These are phyloP conservation scores for Oscheius sp. DNA, from an alignment of 2,888 invertebrate species.

Conservation along the genomic window DNA sequence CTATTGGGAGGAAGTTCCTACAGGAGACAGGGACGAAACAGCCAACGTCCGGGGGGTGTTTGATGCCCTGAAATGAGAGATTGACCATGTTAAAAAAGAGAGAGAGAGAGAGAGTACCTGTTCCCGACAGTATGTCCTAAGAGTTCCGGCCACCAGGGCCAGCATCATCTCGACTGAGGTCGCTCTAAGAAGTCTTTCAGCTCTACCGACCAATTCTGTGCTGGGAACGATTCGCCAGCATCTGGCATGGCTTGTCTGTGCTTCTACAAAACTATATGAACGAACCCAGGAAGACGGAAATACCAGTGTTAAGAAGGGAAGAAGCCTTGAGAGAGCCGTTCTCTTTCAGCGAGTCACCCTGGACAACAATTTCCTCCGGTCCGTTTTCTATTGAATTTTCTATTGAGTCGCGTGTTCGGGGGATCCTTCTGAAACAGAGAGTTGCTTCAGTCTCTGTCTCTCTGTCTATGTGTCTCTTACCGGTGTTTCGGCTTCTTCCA, in stretches of 20 bases:
- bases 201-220: slow-evolving; percentile 35
- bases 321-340: slow-evolving; percentile 20
- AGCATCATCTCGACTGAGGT: slow-evolving; percentile 47
- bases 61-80: slow-evolving; percentile 40
- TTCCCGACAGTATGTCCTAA: slow-evolving; percentile 45
- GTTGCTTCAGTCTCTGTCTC: background rate
- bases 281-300: background rate
- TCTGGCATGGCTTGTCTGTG: slow-evolving; percentile 10
- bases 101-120: slow-evolving; percentile 21
- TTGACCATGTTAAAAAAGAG: background rate
- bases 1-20: slow-evolving; percentile 36
- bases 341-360: slow-evolving; percentile 15
- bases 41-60: slow-evolving; percentile 50
- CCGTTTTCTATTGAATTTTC: slow-evolving; percentile 25
- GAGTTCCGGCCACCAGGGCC: slow-evolving; percentile 51
- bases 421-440: slow-evolving; percentile 5
- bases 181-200: slow-evolving; percentile 49
- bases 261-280: background rate
- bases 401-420: slow-evolving; percentile 17
- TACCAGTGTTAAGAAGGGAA: slow-evolving; percentile 8
- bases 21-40: slow-evolving; percentile 44
- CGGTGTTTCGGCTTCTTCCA: slow-evolving; percentile 13
- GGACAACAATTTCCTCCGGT: slow-evolving; percentile 28
- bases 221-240: slow-evolving; percentile 30
- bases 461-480: background rate